Base-by-base conservation (phyloP, 2,888 invertebrate genomes). In the Macrosoma leucophasiata region DNA sequence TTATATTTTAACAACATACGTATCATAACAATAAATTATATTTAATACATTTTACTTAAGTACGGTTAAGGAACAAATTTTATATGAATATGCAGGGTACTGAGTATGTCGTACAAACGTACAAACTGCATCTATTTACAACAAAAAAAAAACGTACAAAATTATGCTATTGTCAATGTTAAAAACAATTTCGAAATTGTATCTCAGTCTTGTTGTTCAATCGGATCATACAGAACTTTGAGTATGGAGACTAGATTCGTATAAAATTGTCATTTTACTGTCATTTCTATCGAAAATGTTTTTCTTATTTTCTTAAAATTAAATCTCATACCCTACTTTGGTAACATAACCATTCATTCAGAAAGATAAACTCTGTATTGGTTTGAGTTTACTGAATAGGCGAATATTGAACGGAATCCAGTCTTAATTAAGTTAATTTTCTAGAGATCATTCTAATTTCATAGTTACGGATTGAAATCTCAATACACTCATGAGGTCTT, bases 281-380 rank as follows among this genome's bases (percentile, higher is more conserved):
- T 56, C 50, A 51, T 46, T 48, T 43, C 32, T 50, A 46, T 46
- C 43, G 39, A 36, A 46, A 56, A 49, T 50, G n/a, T n/a, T n/a
- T n/a, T n/a, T n/a, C n/a, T n/a, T n/a, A n/a, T n/a, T n/a, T n/a
- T n/a, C 50, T 50, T 52, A 48, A 52, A 52, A 53, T 49, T 52
- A 58, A 77, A 73, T 72, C 69, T 76, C 75, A 68, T 66, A 64
- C 55, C 60, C 66, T 66, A 74, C 75, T 78, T 76, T 77, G 79
- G 79, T 79, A 79, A 79, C 77, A 46, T 42, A 48, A n/a, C 43
- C 43, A 45, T 45, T 42, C 36, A 51, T 48, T 52, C 52, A 52
- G 55, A 55, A 54, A 54, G 48, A 46, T 42, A 41, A 41, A 46
- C 39, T 45, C 32, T 33, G 30, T 29, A 34, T 22, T 29, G 30